Evolutionary conservation across 2,888 invertebrate species (phyloP).

Genomic region (Drosophila mayaguana): DNA sequence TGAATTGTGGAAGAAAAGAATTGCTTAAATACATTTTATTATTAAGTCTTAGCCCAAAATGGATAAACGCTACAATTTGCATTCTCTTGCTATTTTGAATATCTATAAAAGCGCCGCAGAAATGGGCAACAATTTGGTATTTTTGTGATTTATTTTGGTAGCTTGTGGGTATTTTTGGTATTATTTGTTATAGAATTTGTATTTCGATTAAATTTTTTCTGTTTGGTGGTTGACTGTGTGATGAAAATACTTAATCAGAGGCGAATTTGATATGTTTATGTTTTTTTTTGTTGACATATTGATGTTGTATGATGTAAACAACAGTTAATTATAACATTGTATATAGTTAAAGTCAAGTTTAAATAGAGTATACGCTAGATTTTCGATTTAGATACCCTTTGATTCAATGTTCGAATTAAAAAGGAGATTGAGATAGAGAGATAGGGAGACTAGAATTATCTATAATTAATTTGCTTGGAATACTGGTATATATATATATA

Average conservation of each 20-base stretch:
- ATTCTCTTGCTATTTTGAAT: constrained; percentile 31
- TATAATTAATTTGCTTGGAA: constrained; percentile 18
- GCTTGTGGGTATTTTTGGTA: background rate
- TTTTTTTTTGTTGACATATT: constrained; percentile 37
- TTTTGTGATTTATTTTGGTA: background rate
- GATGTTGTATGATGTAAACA: constrained; percentile 28
- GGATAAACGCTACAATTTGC: constrained; percentile 15
- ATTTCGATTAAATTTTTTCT: constrained; percentile 1
- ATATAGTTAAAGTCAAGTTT: constrained; percentile 18
- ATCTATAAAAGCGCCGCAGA: constrained; percentile 44
- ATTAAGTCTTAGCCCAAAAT: constrained; percentile 43
- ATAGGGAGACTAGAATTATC: constrained; percentile 1
- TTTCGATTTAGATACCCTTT: constrained; percentile 11
- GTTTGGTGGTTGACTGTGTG: background rate
- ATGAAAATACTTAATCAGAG: constrained; percentile 37
- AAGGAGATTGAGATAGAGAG: background rate
- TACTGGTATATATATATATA: constrained; percentile 26
- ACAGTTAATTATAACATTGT: constrained; percentile 18
- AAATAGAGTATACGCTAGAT: constrained; percentile 12
- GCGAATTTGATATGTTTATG: constrained; percentile 59
- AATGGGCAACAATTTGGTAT: constrained; percentile 43
- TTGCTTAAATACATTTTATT: constrained; percentile 48
- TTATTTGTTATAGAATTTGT: background rate
- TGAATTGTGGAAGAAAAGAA: constrained; percentile 34
- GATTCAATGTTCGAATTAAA: constrained; percentile 15